phyloP scores from a whole-genome alignment of 2,113 vertebrate species.

The Barbus barbus region DNA sequence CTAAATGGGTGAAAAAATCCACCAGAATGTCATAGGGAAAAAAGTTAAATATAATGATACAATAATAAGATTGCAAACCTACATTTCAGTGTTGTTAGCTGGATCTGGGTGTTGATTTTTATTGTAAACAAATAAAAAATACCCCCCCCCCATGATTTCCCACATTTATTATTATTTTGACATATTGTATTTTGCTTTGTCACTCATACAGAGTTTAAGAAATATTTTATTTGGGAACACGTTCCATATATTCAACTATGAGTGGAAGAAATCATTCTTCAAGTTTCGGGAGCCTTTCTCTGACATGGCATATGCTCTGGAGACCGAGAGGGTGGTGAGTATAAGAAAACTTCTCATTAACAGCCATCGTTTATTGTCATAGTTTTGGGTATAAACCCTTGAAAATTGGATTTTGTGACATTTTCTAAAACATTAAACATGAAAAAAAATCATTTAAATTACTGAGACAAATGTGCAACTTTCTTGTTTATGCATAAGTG shows the following conservation, averaged over 20 bases:
- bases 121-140: background rate
- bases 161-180: background rate
- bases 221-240: slow-evolving; percentile 77
- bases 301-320: slow-evolving; percentile 75
- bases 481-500: background rate
- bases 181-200: slow-evolving; percentile 4
- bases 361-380: background rate
- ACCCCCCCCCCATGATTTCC: no score
- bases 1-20: background rate
- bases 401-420: background rate
- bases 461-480: background rate
- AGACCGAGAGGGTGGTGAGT: slow-evolving; percentile 80
- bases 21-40: background rate
- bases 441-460: background rate
- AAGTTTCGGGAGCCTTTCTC: slow-evolving; percentile 74
- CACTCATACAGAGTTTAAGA: slow-evolving; percentile 72
- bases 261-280: slow-evolving; percentile 80
- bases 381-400: background rate
- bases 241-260: slow-evolving; percentile 68
- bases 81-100: no score
- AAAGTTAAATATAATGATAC: background rate
- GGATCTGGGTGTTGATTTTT: background rate
- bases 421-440: background rate
- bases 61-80: background rate
- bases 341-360: background rate